Base-by-base conservation (phyloP, 2,113 vertebrate genomes). In the Sinosuthora webbiana region DNA sequence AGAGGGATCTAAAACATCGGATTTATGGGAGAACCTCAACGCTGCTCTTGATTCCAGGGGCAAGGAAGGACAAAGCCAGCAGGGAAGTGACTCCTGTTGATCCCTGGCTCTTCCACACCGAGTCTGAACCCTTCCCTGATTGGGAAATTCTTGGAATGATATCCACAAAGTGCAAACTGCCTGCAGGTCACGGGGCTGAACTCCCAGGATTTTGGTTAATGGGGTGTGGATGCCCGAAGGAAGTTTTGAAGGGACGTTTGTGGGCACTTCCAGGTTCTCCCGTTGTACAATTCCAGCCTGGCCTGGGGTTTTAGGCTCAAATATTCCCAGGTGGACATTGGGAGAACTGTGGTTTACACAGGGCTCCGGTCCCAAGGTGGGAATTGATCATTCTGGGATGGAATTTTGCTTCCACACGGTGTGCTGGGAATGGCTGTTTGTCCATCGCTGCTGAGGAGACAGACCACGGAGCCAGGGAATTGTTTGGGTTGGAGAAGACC, bases 241-340 rank as follows among this genome's bases (percentile, higher is more conserved):
- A 30, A 8, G 47, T 33, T 67, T 62, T 60, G 7, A 6, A 42
- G 30, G 31, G 21, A 24, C 2, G 1, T 24, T 9, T 9, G 30
- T 8, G 56, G 60, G 33, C 37, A 47, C 45, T 53, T 62, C 56
- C 25, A n/a, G 13, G 35, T 50, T 45, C 49, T 74, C 15, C 67
- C 3, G 0, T 2, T 5, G 20, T 2, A 17, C 3, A 7, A 30
- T 11, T 25, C 33, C 2, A 4, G 49, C 13, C 35, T 31, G 20
- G 14, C 2, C 39, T 14, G 47, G 53, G 14, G 12, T 6, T 67
- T 57, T 5, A 3, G 44, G 39, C 15, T 80, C 12, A 1, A 22
- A 5, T 2, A 21, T 50, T 11, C 31, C 35, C 69, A 2, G 31
- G 2, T 8, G 41, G 50, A 16, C 11, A 1, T 14, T 15, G 16